Percentiles rank a stretch among this genome's conserved stretches.
These are phyloP conservation scores for Istiophorus platypterus DNA, from an alignment of 2,113 vertebrate species.

Conservation along the genomic window DNA sequence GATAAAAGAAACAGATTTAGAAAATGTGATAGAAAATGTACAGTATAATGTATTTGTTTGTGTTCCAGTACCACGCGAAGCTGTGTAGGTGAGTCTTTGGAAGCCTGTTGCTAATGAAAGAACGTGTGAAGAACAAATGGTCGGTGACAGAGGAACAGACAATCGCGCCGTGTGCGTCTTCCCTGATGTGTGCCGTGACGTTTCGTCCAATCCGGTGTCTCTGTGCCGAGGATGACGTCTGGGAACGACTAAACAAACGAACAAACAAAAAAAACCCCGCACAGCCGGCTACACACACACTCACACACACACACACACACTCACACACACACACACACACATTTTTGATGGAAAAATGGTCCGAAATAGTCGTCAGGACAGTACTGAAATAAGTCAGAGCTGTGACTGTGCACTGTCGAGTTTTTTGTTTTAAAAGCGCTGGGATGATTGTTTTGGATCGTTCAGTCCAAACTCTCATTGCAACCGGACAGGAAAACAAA, in stretches of 20 bases:
- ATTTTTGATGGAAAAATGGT: slow-evolving; percentile 13
- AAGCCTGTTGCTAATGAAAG: slow-evolving; percentile 68
- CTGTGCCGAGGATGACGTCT: slow-evolving; percentile 53
- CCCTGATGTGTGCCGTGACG: slow-evolving; percentile 55
- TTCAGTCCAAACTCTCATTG: slow-evolving; percentile 55
- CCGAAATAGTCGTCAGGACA: slow-evolving; percentile 26
- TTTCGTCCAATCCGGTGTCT: slow-evolving; percentile 50
- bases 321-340: slow-evolving; percentile 10
- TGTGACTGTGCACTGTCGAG: slow-evolving; percentile 2
- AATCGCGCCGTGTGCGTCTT: slow-evolving; percentile 45
- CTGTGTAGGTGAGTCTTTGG: slow-evolving; percentile 74
- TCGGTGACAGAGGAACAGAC: slow-evolving; percentile 41
- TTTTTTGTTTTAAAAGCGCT: slow-evolving; percentile 4
- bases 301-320: slow-evolving; percentile 14
- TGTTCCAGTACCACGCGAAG: slow-evolving; percentile 39
- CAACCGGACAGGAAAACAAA: slow-evolving; percentile 17
- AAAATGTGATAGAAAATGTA: slow-evolving; percentile 81
- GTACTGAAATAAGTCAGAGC: slow-evolving; percentile 27
- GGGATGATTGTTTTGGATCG: slow-evolving; percentile 42
- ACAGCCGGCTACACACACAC: slow-evolving; percentile 31
- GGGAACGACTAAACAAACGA: too few relatives aligned
- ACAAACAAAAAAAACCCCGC: slow-evolving; percentile 22
- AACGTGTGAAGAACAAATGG: slow-evolving; percentile 46
- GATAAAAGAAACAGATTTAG: slow-evolving; percentile 67
- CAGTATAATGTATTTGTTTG: slow-evolving; percentile 54